Evolutionary conservation across 2,113 vertebrate species (phyloP), one percentile per base, ranked within the genome.

Genomic region (Daubentonia madagascariensis): DNA sequence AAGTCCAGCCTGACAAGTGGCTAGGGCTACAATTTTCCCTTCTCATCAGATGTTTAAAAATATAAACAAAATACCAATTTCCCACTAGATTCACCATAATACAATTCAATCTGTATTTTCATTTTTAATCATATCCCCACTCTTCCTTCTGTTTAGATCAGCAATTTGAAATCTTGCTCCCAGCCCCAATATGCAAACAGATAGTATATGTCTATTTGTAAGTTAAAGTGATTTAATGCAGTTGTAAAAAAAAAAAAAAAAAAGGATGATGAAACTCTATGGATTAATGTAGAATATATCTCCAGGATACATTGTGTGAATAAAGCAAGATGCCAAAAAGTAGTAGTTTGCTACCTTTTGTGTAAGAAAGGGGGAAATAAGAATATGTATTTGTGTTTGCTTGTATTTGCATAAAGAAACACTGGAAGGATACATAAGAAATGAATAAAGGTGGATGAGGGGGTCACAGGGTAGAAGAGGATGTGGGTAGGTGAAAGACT

Each of bases 1-100:
- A 68, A 96, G 54, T 45, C 20, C 20, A 28, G 11, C 2, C 50
- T 30, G 32, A 23, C 75, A 3, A 78, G 40, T 78, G 22, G 32
- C 76, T 63, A 68, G 35, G 35, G n/a, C 20, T 68, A 61, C 32
- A 73, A 35, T 5, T 90, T 79, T 73, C 25, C 50, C 72, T 32
- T 94, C 63, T 92, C 68, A 63, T 83, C 40, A 83, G 54, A 84
- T 48, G 37, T 92, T 96, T 94, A 83, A 96, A 76, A 73, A 65
- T 25, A 50, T 40, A 91, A 75, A 72, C 10, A 40, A 88, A 96
- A 85, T 30, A 45, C 52, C 13, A 73, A 22, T 63, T 48, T 37
- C 18, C 25, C 35, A 54, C 32, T 50, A 65, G 83, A 73, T 23
- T 91, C 20, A 67, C 61, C 32, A 76, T 37, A 76, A 76, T 76